Evolutionary conservation across 2,888 invertebrate genomes (phyloP), one percentile per base, ranked within the genome.

Genomic region (Fragum whitleyi): DNA sequence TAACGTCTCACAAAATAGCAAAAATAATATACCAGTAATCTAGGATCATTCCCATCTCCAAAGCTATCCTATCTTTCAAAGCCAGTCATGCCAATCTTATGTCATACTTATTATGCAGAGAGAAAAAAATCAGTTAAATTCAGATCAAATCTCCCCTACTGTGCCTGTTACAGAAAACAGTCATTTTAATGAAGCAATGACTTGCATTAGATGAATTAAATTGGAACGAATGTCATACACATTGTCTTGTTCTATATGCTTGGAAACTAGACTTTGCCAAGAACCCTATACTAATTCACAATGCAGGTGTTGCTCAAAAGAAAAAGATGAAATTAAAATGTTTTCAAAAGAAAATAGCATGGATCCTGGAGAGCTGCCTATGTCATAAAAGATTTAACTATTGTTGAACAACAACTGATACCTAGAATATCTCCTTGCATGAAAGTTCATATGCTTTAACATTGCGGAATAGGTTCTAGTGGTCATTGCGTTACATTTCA

Each of bases 301-400:
- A 57, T 7, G 57, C 23, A 57, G 14, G 23, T n/a, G 57, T 23
- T 23, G 9, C 23, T 14, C 11, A 57, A 19, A 2, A 2, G 78
- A 81, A n/a, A 78, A 69, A 70, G 62, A 74, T 47, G 53, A 65
- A 26, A 62, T 83, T 28, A 82, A 79, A 80, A 71, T 81, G 69
- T 86, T 84, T 69, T 86, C 80, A 9, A 6, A 28, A 39, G 76
- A 77, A 59, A 86, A 86, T 65, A 79, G 74, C 36, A 84, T 86
- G 77, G 70, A 83, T 47, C 83, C 77, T n/a, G 28, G 57, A 39
- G 5, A 9, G 3, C 6, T 73, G 23, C 77, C 77, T 36, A n/a
- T 16, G 2, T 47, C 73, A 42, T 39, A 36, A 6, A 23, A n/a
- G n/a, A 51, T 19, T 61, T 79, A 9, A 65, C 73, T 19, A 14